Conservation (phyloP, 2,888 invertebrate genomes). For the Spisula solida region DNA sequence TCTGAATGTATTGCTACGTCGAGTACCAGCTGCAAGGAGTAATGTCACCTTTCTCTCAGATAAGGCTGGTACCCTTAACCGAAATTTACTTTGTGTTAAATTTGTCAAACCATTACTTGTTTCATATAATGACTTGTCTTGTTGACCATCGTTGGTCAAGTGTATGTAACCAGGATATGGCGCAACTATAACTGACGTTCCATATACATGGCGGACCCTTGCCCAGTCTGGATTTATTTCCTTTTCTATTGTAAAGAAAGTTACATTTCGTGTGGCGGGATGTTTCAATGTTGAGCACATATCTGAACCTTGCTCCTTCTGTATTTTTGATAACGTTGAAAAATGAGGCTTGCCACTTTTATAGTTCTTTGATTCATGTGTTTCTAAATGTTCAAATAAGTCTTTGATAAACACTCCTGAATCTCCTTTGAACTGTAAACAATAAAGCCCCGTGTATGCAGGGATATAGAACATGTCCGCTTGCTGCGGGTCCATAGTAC, state of each 20-base stretch:
- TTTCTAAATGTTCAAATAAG: slow-evolving; percentile 64
- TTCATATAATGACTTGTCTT: slow-evolving; percentile 43
- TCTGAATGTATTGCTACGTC: slow-evolving; percentile 76
- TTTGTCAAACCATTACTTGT: slow-evolving; percentile 29
- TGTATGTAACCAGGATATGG: slow-evolving; percentile 84
- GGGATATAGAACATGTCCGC: slow-evolving; percentile 80
- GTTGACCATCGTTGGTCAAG: slow-evolving; percentile 52
- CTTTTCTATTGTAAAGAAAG: slow-evolving; percentile 79
- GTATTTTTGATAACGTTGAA: slow-evolving; percentile 79
- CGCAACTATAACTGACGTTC: slow-evolving; percentile 73
- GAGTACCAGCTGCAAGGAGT: slow-evolving; percentile 76
- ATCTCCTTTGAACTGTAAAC: slow-evolving; percentile 57
- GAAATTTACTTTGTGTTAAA: slow-evolving; percentile 44
- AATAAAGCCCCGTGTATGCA: slow-evolving; percentile 73
- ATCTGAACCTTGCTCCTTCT: slow-evolving; percentile 73
- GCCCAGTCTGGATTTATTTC: slow-evolving; percentile 61
- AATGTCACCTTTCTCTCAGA: slow-evolving; percentile 74
- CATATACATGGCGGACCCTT: slow-evolving; percentile 29
- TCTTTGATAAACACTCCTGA: slow-evolving; percentile 45
- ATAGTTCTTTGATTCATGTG: slow-evolving; percentile 60
- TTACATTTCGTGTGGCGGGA: slow-evolving; percentile 66
- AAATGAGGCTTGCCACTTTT: slow-evolving; percentile 76
- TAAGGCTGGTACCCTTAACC: slow-evolving; percentile 55
- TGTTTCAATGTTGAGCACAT: slow-evolving; percentile 74
- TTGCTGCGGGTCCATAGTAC: slow-evolving; percentile 70